Base-by-base conservation (phyloP, 2,888 invertebrate species). In the Caradrina clavipalpis region DNA sequence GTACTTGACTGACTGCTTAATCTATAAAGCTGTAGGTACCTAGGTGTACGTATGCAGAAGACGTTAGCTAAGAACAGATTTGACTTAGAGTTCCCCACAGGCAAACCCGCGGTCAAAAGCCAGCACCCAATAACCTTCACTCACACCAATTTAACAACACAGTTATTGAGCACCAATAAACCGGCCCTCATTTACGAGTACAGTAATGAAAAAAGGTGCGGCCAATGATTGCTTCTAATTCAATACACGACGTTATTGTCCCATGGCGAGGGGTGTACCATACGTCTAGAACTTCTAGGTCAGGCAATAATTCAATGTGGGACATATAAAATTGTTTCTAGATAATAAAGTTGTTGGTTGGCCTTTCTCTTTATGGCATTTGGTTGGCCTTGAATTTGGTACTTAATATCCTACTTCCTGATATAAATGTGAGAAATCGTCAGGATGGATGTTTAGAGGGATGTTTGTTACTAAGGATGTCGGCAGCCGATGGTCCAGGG, bases 191-290 rank as follows among this genome's bases (percentile, higher is more conserved):
- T 76, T 80, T 76, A 73, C 61, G 77, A 77, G 65, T 55, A 64
- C 68, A 54, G 71, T 77, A 77, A 80, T 81, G 71, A 81, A 78
- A 78, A 69, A 47, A 78, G 81, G 78, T 69, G 78, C 61, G 75
- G 69, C 50, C 73, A 42, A 73, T 77, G 81, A 78, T 78, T 78
- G 80, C 59, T 53, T 58, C 66, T 76, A 80, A 78, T 76, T 80
- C 70, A 67, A 78, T 80, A 80, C 50, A 55, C 51, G 42, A 49
- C 45, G 47, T 60, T 64, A 68, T 74, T 53, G 70, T 70, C 56
- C 31, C 61, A 26, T 51, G 31, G 61, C 49, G 61, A 15, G 39
- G 49, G 66, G 53, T 73, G 65, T 73, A 65, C 49, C 35, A 35
- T 8, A 35, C 35, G 11, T 49, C 56, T 71, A 64, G 53, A 31